These are phyloP conservation scores for Diarsia mendica DNA, from an alignment of 2,888 invertebrate genomes.

Conservation along the genomic window DNA sequence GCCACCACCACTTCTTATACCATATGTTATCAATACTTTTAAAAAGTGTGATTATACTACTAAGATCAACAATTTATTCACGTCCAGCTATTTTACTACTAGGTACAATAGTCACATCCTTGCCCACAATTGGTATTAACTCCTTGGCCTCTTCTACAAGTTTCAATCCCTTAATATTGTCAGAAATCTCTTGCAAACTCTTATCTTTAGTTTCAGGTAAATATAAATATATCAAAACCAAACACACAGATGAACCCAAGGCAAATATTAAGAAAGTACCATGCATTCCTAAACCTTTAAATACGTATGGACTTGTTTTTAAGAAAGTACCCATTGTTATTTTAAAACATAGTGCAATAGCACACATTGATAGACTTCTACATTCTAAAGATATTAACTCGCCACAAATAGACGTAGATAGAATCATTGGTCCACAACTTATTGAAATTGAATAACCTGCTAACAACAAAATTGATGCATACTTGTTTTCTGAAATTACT, in stretches of 20 bases:
- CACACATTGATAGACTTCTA: slow-evolving; percentile 54
- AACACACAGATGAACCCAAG: slow-evolving; percentile 52
- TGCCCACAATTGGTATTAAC: slow-evolving; percentile 23
- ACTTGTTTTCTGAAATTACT: slow-evolving; percentile 37
- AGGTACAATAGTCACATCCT: slow-evolving; percentile 8
- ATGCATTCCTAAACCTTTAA: slow-evolving; percentile 62
- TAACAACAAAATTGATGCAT: slow-evolving; percentile 38
- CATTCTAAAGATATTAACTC: slow-evolving; percentile 68
- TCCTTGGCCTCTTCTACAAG: slow-evolving; percentile 41
- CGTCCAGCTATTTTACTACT: not conserved
- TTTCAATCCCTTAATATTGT: slow-evolving; percentile 39
- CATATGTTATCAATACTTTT: not conserved
- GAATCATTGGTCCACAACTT: slow-evolving; percentile 74
- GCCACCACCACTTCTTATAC: too few relatives aligned
- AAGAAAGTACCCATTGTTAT: slow-evolving; percentile 58
- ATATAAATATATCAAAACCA: slow-evolving; percentile 63
- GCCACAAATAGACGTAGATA: slow-evolving; percentile 63
- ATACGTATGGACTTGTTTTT: slow-evolving; percentile 66
- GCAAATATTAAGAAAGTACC: slow-evolving; percentile 69
- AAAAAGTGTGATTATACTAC: not conserved
- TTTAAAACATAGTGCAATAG: slow-evolving; percentile 54
- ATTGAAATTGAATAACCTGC: slow-evolving; percentile 58
- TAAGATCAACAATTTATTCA: slow-evolving; percentile 1
- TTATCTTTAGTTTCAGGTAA: slow-evolving; percentile 71
- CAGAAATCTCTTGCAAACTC: slow-evolving; percentile 65